These are phyloP conservation scores for Amblyteles armatorius DNA, from an alignment of 2,888 invertebrate species.

Conservation along the genomic window DNA sequence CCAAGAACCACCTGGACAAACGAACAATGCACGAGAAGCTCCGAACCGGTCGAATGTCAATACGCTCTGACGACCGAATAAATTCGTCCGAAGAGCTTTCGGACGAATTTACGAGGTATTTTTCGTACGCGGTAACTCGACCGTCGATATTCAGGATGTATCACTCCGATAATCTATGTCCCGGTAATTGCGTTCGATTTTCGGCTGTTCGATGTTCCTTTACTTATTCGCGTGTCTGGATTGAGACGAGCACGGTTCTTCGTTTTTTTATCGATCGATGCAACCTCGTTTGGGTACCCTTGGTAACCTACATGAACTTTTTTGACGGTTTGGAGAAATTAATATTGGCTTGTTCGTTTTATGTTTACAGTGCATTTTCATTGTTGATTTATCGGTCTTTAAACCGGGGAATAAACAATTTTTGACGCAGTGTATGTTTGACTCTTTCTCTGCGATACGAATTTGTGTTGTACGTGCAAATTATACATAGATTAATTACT, in stretches of 20 bases:
- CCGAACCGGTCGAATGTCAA: background rate
- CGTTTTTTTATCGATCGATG: background rate
- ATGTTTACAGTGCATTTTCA: background rate
- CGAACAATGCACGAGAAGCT: background rate
- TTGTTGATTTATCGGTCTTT: no score
- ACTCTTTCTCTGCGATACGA: no score
- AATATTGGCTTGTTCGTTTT: background rate
- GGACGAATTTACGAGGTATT: background rate
- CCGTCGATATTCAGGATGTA: background rate
- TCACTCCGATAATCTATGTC: background rate
- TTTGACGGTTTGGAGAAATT: background rate
- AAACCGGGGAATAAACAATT: no score
- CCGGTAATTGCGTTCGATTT: background rate
- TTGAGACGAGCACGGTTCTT: background rate
- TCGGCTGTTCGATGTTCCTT: background rate
- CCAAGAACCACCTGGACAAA: conserved; percentile 26
- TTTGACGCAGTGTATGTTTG: no score
- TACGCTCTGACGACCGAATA: background rate
- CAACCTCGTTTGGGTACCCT: background rate
- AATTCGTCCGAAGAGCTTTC: background rate
- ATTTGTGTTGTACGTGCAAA: background rate
- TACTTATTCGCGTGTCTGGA: background rate
- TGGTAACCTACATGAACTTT: background rate
- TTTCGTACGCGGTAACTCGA: background rate
- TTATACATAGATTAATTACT: background rate